Base-by-base conservation (phyloP, 92 coral and sea anemone species). In the Galaxea fascicularis region DNA sequence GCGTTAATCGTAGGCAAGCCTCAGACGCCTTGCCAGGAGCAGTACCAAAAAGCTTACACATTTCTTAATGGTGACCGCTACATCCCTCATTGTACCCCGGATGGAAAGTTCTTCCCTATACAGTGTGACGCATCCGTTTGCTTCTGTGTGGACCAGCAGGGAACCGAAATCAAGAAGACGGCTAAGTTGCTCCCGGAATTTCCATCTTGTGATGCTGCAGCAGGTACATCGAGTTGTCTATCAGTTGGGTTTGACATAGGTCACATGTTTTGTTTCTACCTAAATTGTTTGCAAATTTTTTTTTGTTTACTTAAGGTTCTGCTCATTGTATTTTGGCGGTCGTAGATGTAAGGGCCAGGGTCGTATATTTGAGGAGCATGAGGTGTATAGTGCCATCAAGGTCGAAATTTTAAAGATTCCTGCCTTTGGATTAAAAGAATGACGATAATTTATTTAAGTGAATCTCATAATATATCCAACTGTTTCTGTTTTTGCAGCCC, bases 61-160 rank as follows among this genome's bases (percentile, higher is more conserved):
- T 21, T 41, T 28, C 54, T 77, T 35, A 24, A 73, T 20, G 51
- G 69, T 30, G 75, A 83, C 15, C 25, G 84, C 27, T 93, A 90
- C 71, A 86, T 96, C 27, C 98, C 99, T 75, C 95, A 85, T 29
- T 96, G 99, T 65, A 80, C 89, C 8, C 89, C 90, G 20, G 93
- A 92, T 83, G 99, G 99, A 8, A 76, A 88, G n/a, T 96, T 92
- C 85, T 35, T 91, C 86, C 99, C 98, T 27, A 87, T 96, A 53
- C 99, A 96, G 75, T 96, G 99, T 71, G 90, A 84, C 71, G 77
- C 76, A 31, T 92, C 97, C 35, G 70, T 73, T 26, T 96, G 99
- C 77, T 89, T 90, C 89, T 96, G 99, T 83, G 98, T 91, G 26
- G 98, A 96, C 77, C 89, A 87, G 59, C 90, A 85, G 58, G 99